phyloP scores from a whole-genome alignment of 2,888 invertebrate genomes.

The Ophion costatus region DNA sequence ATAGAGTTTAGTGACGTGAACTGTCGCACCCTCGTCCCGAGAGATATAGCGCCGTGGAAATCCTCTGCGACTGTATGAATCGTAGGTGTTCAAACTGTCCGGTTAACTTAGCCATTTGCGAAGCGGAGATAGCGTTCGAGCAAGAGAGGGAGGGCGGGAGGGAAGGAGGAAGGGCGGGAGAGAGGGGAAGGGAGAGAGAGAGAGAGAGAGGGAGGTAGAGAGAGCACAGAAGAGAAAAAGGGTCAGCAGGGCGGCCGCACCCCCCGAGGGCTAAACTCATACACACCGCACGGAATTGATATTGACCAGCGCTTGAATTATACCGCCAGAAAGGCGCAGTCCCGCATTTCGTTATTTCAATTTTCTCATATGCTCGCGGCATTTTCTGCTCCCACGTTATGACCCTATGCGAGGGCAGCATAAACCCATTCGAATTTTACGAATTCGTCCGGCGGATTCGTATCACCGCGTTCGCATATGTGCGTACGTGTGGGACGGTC shows the following conservation, averaged over 20 bases:
- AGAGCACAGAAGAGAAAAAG: slow-evolving; percentile 9
- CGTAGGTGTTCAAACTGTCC: slow-evolving; percentile 35
- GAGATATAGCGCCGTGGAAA: slow-evolving; percentile 36
- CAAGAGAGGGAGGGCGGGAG: no score
- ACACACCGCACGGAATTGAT: slow-evolving; percentile 69
- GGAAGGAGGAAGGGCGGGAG: not conserved
- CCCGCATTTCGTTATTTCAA: slow-evolving; percentile 68
- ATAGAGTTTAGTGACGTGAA: slow-evolving; percentile 25
- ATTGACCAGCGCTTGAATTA: slow-evolving; percentile 71
- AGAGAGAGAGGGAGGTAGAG: slow-evolving; percentile 7
- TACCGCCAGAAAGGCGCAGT: slow-evolving; percentile 64
- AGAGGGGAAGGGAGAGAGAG: not conserved
- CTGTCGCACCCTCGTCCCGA: slow-evolving; percentile 52
- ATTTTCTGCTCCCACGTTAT: slow-evolving; percentile 22
- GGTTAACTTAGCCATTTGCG: slow-evolving; percentile 40
- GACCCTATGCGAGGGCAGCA: not conserved
- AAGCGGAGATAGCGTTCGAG: slow-evolving; percentile 10
- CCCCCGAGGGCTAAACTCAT: slow-evolving; percentile 59
- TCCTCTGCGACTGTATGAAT: not conserved
- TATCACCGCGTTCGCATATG: slow-evolving; percentile 11
- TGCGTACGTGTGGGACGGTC: slow-evolving; percentile 32
- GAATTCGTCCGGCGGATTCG: slow-evolving; percentile 31
- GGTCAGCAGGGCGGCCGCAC: slow-evolving; percentile 10
- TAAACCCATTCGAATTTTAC: slow-evolving; percentile 26
- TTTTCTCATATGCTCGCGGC: slow-evolving; percentile 64